Evolutionary conservation across 1,140 invertebrate genomes (phyloP).

Genomic region (Macrotrachela quadricornifera): DNA sequence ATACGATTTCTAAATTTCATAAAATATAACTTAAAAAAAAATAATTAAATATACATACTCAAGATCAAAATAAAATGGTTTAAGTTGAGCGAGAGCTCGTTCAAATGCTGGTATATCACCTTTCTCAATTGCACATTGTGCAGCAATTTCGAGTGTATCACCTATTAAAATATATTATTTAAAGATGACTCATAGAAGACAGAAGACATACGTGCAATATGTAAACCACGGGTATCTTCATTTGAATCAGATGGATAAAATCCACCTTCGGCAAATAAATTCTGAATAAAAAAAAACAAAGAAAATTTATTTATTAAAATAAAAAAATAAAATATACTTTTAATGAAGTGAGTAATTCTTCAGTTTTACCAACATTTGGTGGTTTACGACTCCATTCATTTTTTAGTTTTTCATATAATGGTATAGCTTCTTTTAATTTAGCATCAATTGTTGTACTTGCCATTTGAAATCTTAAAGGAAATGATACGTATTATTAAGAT

Average conservation of each 20-base stretch:
- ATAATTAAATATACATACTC: slow-evolving; percentile 39
- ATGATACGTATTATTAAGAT: too few relatives aligned
- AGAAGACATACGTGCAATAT: background rate
- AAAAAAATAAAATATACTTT: background rate
- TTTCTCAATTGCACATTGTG: slow-evolving; percentile 69
- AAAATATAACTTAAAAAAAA: background rate
- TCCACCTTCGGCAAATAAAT: slow-evolving; percentile 1
- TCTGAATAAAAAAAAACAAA: background rate
- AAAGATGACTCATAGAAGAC: background rate
- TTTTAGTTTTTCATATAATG: slow-evolving; percentile 31
- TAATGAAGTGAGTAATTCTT: background rate
- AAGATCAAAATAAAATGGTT: slow-evolving; percentile 92
- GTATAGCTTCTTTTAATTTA: slow-evolving; percentile 27
- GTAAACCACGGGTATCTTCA: slow-evolving; percentile 3
- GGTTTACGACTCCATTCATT: slow-evolving; percentile 35
- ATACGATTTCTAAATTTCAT: slow-evolving; percentile 41
- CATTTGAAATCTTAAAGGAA: too few relatives aligned
- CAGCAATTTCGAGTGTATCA: slow-evolving; percentile 81
- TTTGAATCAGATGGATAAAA: slow-evolving; percentile 2
- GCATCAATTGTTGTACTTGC: too few relatives aligned
- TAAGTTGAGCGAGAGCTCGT: slow-evolving; percentile 80
- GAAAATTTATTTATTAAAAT: background rate
- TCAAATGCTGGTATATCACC: slow-evolving; percentile 84
- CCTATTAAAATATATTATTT: slow-evolving; percentile 33
- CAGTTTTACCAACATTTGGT: slow-evolving; percentile 23